phyloP scores from a whole-genome alignment of 2,797 vertebrate species.

The Anableps anableps region DNA sequence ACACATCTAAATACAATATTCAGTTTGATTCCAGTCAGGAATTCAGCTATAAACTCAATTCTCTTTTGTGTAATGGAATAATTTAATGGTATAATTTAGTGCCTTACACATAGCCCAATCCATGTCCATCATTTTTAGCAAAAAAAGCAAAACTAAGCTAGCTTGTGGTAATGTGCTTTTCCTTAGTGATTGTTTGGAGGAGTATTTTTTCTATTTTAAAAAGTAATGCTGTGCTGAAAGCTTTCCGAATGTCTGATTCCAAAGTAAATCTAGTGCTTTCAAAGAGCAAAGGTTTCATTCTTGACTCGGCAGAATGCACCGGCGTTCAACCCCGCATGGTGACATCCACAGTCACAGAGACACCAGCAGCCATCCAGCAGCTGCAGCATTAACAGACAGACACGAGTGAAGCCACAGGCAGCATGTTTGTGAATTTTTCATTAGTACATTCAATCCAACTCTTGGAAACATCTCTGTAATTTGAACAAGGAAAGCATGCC shows the following conservation, averaged over 20 bases:
- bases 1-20: background rate
- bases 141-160: background rate
- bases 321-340: constrained; percentile 43
- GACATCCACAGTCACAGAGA: constrained; percentile 41
- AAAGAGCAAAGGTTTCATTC: constrained; percentile 40
- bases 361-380: constrained; percentile 36
- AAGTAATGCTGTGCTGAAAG: constrained; percentile 40
- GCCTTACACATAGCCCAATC: background rate
- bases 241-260: constrained; percentile 30
- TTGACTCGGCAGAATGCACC: constrained; percentile 41
- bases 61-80: background rate
- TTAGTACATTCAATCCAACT: constrained; percentile 29
- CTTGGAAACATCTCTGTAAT: constrained; percentile 38
- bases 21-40: background rate
- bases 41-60: background rate
- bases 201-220: constrained; percentile 10
- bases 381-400: constrained; percentile 36
- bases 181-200: background rate
- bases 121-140: background rate
- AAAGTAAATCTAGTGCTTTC: constrained; percentile 44
- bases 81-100: background rate
- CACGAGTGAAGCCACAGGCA: constrained; percentile 35
- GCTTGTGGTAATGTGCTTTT: constrained; percentile 4
- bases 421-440: constrained; percentile 58
- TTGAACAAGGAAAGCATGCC: constrained; percentile 21